Base-by-base conservation (phyloP, 2,797 vertebrate species). In the Notolepis coatsorum region DNA sequence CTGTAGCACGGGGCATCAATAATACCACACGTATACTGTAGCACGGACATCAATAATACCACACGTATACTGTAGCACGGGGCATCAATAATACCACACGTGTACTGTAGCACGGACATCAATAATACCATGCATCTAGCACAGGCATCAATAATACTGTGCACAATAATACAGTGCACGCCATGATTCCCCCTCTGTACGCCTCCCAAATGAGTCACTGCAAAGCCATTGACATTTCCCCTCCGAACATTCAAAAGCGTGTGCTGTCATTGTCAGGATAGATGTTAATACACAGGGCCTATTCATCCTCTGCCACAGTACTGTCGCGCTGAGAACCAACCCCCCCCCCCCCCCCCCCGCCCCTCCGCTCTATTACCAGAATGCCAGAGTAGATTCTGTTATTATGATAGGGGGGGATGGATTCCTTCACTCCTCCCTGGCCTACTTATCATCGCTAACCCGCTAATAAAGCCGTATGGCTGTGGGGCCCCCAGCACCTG, bases 181-280 rank as follows among this genome's bases (percentile, higher is more conserved):
- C 13, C 3, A 4, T 38, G 2, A 15, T 15, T 38, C 3, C 15
- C 6, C 3, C 6, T 17, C 6, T 8, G 18, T 1, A 17, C 18
- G 4, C 21, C 31, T 55, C 24, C 7, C n/a, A n/a, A n/a, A n/a
- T n/a, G n/a, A n/a, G n/a, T 48, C 18, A 27, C 9, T 7, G 9
- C 27, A 21, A 8, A 28, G 2, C n/a, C 27, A 46, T 55, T 53
- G 13, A 51, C 23, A 45, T 67, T 20, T 59, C 35, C 15, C 65
- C 17, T 59, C 35, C 15, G 4, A 27, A 43, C 27, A 45, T 64
- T 59, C 31, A 67, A 25, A 48, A 30, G n/a, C n/a, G n/a, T n/a
- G n/a, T n/a, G n/a, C n/a, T n/a, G n/a, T n/a, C n/a, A n/a, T 45
- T 70, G 45, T 62, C 43, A 65, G 55, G 4, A 33, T n/a, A 31